Base-by-base conservation (phyloP, 1,140 invertebrate species). In the Nomia melanderi region DNA sequence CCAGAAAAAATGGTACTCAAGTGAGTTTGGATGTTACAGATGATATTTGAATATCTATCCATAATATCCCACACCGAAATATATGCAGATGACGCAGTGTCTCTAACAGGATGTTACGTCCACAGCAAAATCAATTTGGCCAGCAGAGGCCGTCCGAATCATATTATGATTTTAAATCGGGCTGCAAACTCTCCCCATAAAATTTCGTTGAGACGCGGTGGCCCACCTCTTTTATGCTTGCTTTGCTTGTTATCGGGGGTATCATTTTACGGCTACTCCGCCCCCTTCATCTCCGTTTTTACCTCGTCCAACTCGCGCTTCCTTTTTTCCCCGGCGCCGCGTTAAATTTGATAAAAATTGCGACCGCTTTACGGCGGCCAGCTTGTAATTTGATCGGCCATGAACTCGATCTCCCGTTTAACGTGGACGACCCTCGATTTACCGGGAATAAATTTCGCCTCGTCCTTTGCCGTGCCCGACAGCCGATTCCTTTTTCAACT, bases 351-450 rank as follows among this genome's bases (percentile, higher is more conserved):
- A 74, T 78, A 78, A 84, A 84, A 84, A 79, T 83, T 70, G 63
- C 44, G 39, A 44, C 5, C 65, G 57, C 25, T 83, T 82, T 75
- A 71, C 70, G 20, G 23, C 70, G 69, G 80, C 76, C 64, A 33
- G 77, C 59, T 71, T 59, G 81, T 79, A 84, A 84, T 82, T 83
- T 54, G 77, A 84, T 83, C 81, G 63, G 9, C 20, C 39, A 44
- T 54, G 70, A 79, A 84, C 44, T 79, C 78, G 81, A 83, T 79
- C 81, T 71, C 77, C 39, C 77, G 65, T 84, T 84, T 84, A 79
- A n/a, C 76, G 63, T 70, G 65, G 39, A 50, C 80, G 74, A 79
- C 44, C 72, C 57, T 39, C 57, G 77, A 84, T 84, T 84, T 79
- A 79, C 23, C 63, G 57, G 12, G 72, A 77, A 79, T 79, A 84